These are phyloP conservation scores for Diplazon laetatorius DNA, from an alignment of 2,888 invertebrate species.

Conservation along the genomic window DNA sequence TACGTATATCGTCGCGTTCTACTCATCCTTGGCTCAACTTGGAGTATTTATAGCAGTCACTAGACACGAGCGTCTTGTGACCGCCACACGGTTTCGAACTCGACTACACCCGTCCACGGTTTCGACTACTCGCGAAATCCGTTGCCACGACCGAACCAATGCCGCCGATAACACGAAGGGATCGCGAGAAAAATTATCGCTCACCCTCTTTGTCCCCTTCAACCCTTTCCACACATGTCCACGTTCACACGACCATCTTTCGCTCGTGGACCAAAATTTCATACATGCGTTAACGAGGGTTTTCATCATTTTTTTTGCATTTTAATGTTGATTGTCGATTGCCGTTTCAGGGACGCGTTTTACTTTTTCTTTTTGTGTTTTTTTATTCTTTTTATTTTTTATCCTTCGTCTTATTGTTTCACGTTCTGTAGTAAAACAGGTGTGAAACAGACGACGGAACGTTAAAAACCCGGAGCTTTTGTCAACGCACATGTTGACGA, in stretches of 20 bases:
- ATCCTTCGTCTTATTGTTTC: not conserved
- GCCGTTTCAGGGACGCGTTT: conserved; percentile 1
- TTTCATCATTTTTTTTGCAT: not conserved
- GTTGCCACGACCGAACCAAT: conserved; percentile 25
- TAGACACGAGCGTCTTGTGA: conserved; percentile 73
- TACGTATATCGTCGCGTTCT: conserved; percentile 72
- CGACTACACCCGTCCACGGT: conserved; percentile 46
- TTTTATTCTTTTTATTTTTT: too few relatives aligned
- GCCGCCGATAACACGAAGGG: too few relatives aligned
- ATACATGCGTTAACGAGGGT: not conserved
- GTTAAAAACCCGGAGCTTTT: conserved; percentile 2
- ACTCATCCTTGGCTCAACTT: conserved; percentile 79
- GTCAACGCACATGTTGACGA: not conserved
- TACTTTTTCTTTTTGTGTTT: not conserved
- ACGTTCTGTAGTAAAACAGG: not conserved
- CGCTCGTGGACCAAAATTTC: too few relatives aligned
- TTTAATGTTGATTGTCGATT: conserved; percentile 17
- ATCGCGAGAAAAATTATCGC: too few relatives aligned
- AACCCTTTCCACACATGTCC: too few relatives aligned
- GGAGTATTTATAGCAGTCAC: conserved; percentile 78
- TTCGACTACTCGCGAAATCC: conserved; percentile 39
- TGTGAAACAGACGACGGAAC: not conserved
- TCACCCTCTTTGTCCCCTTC: too few relatives aligned
- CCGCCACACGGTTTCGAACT: conserved; percentile 65
- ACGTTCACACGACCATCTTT: too few relatives aligned